Percentiles rank a stretch among this genome's conserved stretches.
These are phyloP conservation scores for Spatula clypeata DNA, from an alignment of 2,797 vertebrate genomes.

Conservation along the genomic window DNA sequence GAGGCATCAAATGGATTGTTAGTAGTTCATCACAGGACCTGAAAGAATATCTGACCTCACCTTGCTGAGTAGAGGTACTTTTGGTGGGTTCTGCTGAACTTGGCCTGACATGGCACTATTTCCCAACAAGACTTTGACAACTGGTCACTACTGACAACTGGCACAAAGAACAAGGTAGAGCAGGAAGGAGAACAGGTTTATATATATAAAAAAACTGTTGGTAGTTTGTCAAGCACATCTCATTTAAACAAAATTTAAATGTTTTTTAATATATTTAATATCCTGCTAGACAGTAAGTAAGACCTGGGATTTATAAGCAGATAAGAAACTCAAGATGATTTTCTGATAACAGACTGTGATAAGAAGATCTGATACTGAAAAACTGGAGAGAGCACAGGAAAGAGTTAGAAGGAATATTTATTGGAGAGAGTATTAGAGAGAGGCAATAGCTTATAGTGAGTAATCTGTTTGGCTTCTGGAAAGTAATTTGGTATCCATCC, in stretches of 20 bases:
- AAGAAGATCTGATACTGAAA: slow-evolving; percentile 1
- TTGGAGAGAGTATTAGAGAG: neutral
- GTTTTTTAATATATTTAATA: neutral
- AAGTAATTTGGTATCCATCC: slow-evolving; percentile 49
- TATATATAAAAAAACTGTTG: neutral
- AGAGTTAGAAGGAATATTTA: slow-evolving; percentile 20
- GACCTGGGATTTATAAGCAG: neutral
- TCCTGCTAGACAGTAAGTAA: neutral
- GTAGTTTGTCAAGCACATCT: neutral
- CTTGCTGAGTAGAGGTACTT: neutral
- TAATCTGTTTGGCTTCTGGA: slow-evolving; percentile 48
- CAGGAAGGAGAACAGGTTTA: neutral
- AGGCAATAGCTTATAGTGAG: neutral
- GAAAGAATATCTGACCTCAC: neutral
- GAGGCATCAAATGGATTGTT: neutral
- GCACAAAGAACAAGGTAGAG: neutral
- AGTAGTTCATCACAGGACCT: neutral
- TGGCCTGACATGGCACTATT: neutral
- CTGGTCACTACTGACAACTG: neutral
- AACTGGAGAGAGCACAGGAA: neutral
- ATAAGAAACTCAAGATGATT: neutral
- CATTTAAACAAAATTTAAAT: neutral
- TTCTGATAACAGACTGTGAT: neutral
- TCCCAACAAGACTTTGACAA: neutral
- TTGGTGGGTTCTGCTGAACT: neutral